These are phyloP conservation scores for Myiozetetes cayanensis DNA, from an alignment of 2,113 vertebrate species.

Conservation along the genomic window DNA sequence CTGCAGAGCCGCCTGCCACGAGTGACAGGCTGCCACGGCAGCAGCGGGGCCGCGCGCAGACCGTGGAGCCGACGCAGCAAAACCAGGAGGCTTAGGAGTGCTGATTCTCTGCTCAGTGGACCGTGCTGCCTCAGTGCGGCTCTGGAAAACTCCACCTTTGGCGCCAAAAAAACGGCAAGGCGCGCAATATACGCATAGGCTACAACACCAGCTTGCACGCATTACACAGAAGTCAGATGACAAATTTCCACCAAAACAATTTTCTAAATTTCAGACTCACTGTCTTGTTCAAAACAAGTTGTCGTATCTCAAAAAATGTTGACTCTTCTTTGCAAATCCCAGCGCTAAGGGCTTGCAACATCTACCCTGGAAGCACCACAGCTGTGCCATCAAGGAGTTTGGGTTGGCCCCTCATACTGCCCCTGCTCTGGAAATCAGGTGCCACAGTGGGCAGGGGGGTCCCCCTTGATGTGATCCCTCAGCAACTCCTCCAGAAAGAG, in stretches of 20 bases:
- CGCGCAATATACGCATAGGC: background rate
- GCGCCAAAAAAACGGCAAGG: background rate
- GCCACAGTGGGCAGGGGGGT: background rate
- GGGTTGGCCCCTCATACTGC: accelerated
- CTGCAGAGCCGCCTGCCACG: background rate
- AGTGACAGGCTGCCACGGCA: background rate
- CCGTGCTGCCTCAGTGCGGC: background rate
- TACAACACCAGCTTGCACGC: too few relatives aligned
- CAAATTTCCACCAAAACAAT: background rate
- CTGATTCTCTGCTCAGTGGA: background rate
- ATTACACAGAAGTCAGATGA: background rate
- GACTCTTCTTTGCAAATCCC: background rate
- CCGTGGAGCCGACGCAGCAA: accelerated
- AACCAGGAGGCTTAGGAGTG: accelerated
- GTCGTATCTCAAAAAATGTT: background rate
- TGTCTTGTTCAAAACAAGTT: background rate
- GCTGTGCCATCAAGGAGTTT: background rate
- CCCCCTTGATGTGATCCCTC: background rate
- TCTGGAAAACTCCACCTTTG: background rate
- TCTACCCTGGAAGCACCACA: background rate
- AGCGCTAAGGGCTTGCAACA: background rate
- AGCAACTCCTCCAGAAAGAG: background rate
- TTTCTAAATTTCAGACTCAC: background rate
- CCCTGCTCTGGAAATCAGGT: background rate
- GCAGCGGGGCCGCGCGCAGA: accelerated